Conservation (phyloP, 2,113 vertebrate genomes). For the Anguilla japonica region DNA sequence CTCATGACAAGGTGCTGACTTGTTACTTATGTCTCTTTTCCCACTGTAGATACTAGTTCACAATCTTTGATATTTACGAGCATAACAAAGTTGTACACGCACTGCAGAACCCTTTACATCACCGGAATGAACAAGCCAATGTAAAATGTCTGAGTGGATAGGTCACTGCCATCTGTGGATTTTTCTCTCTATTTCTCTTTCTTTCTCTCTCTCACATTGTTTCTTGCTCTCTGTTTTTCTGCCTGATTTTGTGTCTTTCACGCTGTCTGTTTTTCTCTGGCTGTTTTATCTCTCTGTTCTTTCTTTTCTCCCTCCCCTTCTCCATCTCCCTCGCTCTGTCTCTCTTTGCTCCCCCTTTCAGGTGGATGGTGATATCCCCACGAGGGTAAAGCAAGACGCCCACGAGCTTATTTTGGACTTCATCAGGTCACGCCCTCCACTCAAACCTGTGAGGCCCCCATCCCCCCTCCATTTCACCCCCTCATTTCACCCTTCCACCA, state of each 20-base stretch:
- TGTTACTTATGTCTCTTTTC: not conserved
- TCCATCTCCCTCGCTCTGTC: not conserved
- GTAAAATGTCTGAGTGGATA: not conserved
- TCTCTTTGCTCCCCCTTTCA: slow-evolving; percentile 45
- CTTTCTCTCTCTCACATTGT: no score
- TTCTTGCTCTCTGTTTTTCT: no score
- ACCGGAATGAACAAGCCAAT: not conserved
- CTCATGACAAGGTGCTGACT: not conserved
- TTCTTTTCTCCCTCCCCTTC: not conserved
- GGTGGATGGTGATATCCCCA: slow-evolving; percentile 88
- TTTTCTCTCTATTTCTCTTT: no score
- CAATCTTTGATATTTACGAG: not conserved
- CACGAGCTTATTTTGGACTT: slow-evolving; percentile 92
- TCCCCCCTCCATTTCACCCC: not conserved
- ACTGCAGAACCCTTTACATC: not conserved
- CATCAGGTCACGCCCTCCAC: slow-evolving; percentile 89
- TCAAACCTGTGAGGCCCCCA: slow-evolving; percentile 79
- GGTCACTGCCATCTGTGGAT: not conserved
- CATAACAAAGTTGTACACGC: not conserved
- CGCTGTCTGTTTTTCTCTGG: no score
- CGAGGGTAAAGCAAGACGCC: slow-evolving; percentile 86
- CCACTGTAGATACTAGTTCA: not conserved
- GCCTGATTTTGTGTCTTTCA: no score
- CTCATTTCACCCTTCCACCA: not conserved
- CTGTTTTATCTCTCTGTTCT: not conserved